Evolutionary conservation across 2,888 invertebrate genomes (phyloP).

Genomic region (Apodemia hepburni): DNA sequence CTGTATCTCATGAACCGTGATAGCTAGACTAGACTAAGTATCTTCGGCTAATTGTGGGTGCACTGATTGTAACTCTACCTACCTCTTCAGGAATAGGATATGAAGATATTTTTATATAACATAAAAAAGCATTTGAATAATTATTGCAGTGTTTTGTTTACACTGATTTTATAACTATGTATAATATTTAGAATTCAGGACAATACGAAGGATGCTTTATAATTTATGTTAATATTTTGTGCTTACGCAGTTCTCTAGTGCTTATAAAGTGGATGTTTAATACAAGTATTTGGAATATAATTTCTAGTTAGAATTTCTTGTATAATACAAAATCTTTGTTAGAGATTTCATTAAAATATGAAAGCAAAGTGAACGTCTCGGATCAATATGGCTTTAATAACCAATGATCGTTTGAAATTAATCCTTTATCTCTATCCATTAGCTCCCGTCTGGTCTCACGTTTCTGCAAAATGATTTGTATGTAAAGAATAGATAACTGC

Average conservation of each 20-base stretch:
- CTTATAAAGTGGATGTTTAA: conserved; percentile 31
- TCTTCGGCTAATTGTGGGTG: no score
- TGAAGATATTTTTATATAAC: no score
- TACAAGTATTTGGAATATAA: conserved; percentile 30
- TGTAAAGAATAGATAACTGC: conserved; percentile 1
- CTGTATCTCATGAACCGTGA: no score
- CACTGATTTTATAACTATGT: no score
- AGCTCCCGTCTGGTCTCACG: conserved; percentile 23
- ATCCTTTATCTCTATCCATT: conserved; percentile 49
- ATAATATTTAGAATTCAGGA: not conserved
- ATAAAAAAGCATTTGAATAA: not conserved
- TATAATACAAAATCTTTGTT: conserved; percentile 38
- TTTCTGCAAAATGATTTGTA: not conserved
- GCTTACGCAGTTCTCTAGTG: conserved; percentile 33
- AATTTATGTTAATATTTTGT: conserved; percentile 33
- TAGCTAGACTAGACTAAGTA: no score
- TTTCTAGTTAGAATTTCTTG: conserved; percentile 31
- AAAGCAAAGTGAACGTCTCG: conserved; percentile 37
- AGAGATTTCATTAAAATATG: conserved; percentile 47
- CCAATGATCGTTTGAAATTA: conserved; percentile 50
- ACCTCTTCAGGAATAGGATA: no score
- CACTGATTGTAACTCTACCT: no score
- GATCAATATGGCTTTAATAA: conserved; percentile 48
- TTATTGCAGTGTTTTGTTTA: no score
- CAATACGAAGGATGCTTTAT: conserved; percentile 24